Evolutionary conservation across 2,797 vertebrate species (phyloP), one percentile per base, ranked within the genome.

Genomic region (Sphenodon punctatus): DNA sequence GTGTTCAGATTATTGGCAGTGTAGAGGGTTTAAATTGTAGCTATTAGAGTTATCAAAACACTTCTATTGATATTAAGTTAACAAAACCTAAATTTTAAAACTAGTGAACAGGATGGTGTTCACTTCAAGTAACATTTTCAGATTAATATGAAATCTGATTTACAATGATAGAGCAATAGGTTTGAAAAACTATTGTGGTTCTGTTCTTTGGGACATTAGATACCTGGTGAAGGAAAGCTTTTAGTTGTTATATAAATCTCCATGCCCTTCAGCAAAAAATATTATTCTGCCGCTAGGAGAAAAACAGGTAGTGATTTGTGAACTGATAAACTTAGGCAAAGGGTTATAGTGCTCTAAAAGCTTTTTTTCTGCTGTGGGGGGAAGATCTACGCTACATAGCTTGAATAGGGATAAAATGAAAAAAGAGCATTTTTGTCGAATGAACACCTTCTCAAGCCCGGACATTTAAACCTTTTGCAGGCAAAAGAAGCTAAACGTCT

Each of bases 401-500:
- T 75, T 36, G 39, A 84, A 68, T 7, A 7, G 4, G 2, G 64
- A 34, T 4, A 51, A 16, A 25, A 2, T 65, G 32, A 68, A 15
- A 38, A 14, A 65, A 27, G 60, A 6, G 45, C 39, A 64, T 6
- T 71, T 60, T 36, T 67, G 14, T 60, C 25, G 78, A 59, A 10
- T 36, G 85, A 71, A 38, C 65, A 55, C 39, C 1, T 1, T 64
- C 92, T 81, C 20, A 30, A 1, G 48, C 30, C 23, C 17, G 36
- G 72, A 45, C 15, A 2, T 82, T 82, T 73, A 39, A 53, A 67
- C 71, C 66, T 86, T 74, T 92, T 82, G 89, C 88, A 99, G 99
- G 93, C 97, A 82, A 99, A 99, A 96, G 99, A 99, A 95, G 98
- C 97, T 71, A 99, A 99, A 93, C 94, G 98, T 72, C 93, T 99